Evolutionary conservation across 92 coral and sea anemone species (phyloP).

Genomic region (Epizoanthus rinbou): DNA sequence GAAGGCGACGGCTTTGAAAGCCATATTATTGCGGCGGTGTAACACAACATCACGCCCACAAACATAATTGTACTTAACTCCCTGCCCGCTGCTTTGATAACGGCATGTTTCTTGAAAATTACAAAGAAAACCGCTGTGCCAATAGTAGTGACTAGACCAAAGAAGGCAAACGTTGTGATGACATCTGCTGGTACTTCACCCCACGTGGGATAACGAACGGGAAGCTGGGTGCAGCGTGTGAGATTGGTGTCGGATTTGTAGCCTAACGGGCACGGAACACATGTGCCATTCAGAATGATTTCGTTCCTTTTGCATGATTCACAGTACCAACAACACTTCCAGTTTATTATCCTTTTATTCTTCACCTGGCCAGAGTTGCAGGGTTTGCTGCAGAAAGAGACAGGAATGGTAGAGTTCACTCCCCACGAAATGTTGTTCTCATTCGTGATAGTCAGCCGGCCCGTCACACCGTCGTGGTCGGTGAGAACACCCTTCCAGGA

Average conservation of each 20-base stretch:
- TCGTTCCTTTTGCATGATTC: slow-evolving; percentile 53
- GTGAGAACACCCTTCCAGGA: slow-evolving; percentile 69
- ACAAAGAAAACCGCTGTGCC: slow-evolving; percentile 61
- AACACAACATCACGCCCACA: slow-evolving; percentile 66
- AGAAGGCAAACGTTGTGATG: slow-evolving; percentile 41
- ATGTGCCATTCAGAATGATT: slow-evolving; percentile 65
- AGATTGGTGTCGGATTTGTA: slow-evolving; percentile 54
- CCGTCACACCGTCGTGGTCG: slow-evolving; percentile 52
- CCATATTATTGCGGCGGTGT: slow-evolving; percentile 59
- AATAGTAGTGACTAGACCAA: slow-evolving; percentile 59
- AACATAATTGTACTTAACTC: slow-evolving; percentile 75
- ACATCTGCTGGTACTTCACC: slow-evolving; percentile 52
- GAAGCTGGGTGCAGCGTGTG: slow-evolving; percentile 60
- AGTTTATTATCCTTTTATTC: slow-evolving; percentile 31
- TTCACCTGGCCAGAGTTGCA: slow-evolving; percentile 61
- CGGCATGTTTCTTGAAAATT: slow-evolving; percentile 52
- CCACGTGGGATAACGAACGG: slow-evolving; percentile 68
- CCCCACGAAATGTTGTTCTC: slow-evolving; percentile 59
- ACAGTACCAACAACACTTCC: slow-evolving; percentile 86
- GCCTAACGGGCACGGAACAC: slow-evolving; percentile 68
- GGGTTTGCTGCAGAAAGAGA: slow-evolving; percentile 72
- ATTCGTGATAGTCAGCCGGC: slow-evolving; percentile 45
- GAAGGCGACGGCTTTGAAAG: slow-evolving; percentile 60
- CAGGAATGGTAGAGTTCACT: slow-evolving; percentile 42
- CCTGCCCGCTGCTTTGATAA: slow-evolving; percentile 78